Evolutionary conservation across 2,113 vertebrate species (phyloP), one percentile per base, ranked within the genome.

Genomic region (Tychaedon coryphoeus): DNA sequence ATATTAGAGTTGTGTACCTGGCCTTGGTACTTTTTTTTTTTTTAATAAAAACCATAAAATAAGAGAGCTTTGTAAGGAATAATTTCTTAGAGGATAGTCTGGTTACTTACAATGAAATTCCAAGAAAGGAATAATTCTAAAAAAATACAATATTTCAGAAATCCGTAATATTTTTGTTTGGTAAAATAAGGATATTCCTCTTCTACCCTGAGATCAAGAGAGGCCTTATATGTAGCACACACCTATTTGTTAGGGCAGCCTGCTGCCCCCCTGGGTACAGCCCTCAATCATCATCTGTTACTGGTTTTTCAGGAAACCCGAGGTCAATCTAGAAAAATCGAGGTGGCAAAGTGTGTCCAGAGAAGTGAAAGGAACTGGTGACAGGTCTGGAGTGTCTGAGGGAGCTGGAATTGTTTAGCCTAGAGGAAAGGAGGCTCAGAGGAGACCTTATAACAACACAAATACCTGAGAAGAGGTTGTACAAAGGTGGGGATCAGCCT

Each of bases 401-500:
- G 33, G 12, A 60, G 38, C 5, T n/a, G 28, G 23, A 38, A 12
- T n/a, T 29, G 23, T 47, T 60, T 38, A 24, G 11, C 2, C 13
- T 29, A 11, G 45, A 67, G 38, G 28, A 81, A 45, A 53, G 28
- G 13, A 53, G 38, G 28, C 16, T 81, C n/a, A 47, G 45, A 43
- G 38, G 11, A 45, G 16, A 53, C 3, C 6, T 40, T 20, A 25
- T 7, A 53, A 38, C 7, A 5, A 45, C 20, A 53, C 28, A 45
- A 67, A 11, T 53, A 29, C 10, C 38, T n/a, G 33, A 51, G 48
- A 66, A 58, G 26, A 2, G 1, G 15, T 20, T 19, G 15, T 29
- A 53, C 0, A 0, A 20, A 54, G 16, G 29, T 22, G 29, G n/a
- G 19, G 8, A 3, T 58, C 0, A 0, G 10, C 20, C 19, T 67